A percentile compares a stretch with the other conserved stretches of the same genome.
phyloP scores from a whole-genome alignment of 2,113 vertebrate genomes.

The Plestiodon gilberti region DNA sequence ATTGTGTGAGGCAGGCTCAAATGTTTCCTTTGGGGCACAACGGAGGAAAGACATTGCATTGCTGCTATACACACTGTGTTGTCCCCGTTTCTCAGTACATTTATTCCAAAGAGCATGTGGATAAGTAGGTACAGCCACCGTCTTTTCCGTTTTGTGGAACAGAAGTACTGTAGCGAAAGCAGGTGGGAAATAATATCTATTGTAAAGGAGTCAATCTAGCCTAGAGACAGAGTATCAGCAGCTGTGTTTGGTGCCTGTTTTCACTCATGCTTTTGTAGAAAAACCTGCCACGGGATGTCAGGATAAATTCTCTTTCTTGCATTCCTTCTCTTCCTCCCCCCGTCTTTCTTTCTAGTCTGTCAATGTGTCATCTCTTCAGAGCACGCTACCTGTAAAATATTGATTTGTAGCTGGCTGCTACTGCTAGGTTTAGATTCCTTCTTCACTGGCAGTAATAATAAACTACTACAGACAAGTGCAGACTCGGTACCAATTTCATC shows the following conservation, averaged over 20 bases:
- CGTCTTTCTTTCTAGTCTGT: conserved; percentile 71
- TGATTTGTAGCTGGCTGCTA: conserved; percentile 84
- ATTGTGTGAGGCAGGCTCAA: no score
- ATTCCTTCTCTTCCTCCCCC: conserved; percentile 31
- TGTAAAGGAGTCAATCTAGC: conserved; percentile 53
- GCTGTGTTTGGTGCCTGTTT: conserved; percentile 56
- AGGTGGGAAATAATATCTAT: conserved; percentile 56
- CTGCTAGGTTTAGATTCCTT: conserved; percentile 81
- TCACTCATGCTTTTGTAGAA: conserved; percentile 66
- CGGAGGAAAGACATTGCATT: not conserved
- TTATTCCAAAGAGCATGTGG: conserved; percentile 11
- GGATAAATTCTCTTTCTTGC: conserved; percentile 72
- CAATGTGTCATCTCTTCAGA: conserved; percentile 83
- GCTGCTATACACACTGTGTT: not conserved
- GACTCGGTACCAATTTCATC: conserved; percentile 70
- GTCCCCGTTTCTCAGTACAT: not conserved
- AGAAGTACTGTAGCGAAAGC: conserved; percentile 32
- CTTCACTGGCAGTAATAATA: conserved; percentile 79
- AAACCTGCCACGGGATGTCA: conserved; percentile 75
- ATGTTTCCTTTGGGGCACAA: not conserved
- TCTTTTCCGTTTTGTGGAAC: conserved; percentile 33
- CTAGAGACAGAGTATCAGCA: conserved; percentile 37
- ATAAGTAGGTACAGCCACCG: not conserved
- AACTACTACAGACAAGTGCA: conserved; percentile 76
- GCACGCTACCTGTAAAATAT: conserved; percentile 86